phyloP scores from a whole-genome alignment of 2,888 invertebrate genomes.

The Biston betularia region DNA sequence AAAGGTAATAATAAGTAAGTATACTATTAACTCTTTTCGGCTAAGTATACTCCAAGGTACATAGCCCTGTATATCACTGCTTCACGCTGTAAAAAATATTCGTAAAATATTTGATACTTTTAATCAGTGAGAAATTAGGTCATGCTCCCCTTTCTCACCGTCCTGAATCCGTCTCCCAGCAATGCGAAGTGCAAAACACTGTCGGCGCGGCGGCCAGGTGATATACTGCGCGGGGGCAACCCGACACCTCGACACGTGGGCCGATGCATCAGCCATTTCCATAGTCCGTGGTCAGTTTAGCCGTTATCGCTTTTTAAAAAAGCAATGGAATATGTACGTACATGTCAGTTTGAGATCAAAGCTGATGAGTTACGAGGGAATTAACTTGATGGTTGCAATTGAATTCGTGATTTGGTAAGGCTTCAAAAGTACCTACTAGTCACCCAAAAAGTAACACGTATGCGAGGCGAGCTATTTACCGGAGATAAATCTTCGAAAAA shows the following conservation, averaged over 20 bases:
- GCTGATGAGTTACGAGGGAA: not conserved
- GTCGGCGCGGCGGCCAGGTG: slow-evolving; percentile 68
- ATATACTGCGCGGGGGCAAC: slow-evolving; percentile 74
- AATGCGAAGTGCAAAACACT: slow-evolving; percentile 78
- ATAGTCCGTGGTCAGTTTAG: slow-evolving; percentile 36
- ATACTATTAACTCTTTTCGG: too few relatives aligned
- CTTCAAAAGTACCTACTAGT: too few relatives aligned
- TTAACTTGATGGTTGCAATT: not conserved
- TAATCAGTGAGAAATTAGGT: too few relatives aligned
- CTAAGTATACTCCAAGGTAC: too few relatives aligned
- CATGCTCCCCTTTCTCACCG: not conserved
- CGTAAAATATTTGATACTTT: too few relatives aligned
- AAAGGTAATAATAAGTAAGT: too few relatives aligned
- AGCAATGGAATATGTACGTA: slow-evolving; percentile 2
- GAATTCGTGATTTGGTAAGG: too few relatives aligned
- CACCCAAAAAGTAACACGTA: too few relatives aligned
- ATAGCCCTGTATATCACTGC: too few relatives aligned
- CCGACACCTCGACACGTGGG: slow-evolving; percentile 66
- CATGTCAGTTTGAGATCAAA: slow-evolving; percentile 9
- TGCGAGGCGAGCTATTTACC: too few relatives aligned
- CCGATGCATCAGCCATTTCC: slow-evolving; percentile 53
- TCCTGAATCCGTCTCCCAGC: slow-evolving; percentile 55
- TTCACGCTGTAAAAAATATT: too few relatives aligned
- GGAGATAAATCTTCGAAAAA: too few relatives aligned
- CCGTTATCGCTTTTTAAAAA: slow-evolving; percentile 25